Evolutionary conservation across 1,140 invertebrate species (phyloP).

Genomic region (Rhysida immarginata): DNA sequence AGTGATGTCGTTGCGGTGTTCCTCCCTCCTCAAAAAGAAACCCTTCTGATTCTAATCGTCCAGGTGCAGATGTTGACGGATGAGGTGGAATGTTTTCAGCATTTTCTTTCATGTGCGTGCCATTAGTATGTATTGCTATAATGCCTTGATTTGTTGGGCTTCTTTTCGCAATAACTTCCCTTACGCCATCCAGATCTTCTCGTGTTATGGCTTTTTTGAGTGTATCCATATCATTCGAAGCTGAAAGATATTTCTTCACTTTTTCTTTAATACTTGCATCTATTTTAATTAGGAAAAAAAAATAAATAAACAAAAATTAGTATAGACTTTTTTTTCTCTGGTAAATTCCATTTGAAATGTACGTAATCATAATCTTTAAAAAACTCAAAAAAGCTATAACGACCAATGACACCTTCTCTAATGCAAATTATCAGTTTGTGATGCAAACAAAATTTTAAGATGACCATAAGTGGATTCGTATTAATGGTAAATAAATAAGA

Average conservation of each 20-base stretch:
- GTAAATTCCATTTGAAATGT: too few species aligned
- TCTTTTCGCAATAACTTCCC: slow-evolving; percentile 16
- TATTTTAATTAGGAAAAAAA: slow-evolving; percentile 23
- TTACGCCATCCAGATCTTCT: slow-evolving; percentile 19
- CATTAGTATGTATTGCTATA: slow-evolving; percentile 25
- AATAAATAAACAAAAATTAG: background rate
- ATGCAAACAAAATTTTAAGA: too few species aligned
- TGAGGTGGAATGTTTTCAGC: slow-evolving; percentile 16
- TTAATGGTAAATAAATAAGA: too few species aligned
- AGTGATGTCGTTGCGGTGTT: background rate
- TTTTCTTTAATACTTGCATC: slow-evolving; percentile 70
- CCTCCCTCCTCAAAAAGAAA: background rate
- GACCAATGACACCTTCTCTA: too few species aligned
- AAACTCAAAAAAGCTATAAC: too few species aligned
- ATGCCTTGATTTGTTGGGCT: background rate
- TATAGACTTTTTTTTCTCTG: slow-evolving; percentile 8
- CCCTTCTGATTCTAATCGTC: slow-evolving; percentile 3
- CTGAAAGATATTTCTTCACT: slow-evolving; percentile 53
- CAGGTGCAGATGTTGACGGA: slow-evolving; percentile 2
- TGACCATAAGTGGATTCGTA: too few species aligned
- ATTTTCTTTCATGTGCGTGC: slow-evolving; percentile 10
- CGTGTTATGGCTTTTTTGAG: slow-evolving; percentile 17
- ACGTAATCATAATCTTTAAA: too few species aligned
- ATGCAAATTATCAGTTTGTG: too few species aligned
- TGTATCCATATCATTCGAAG: slow-evolving; percentile 19